Conservation (phyloP, 2,113 vertebrate species). For the Cololabis saira region DNA sequence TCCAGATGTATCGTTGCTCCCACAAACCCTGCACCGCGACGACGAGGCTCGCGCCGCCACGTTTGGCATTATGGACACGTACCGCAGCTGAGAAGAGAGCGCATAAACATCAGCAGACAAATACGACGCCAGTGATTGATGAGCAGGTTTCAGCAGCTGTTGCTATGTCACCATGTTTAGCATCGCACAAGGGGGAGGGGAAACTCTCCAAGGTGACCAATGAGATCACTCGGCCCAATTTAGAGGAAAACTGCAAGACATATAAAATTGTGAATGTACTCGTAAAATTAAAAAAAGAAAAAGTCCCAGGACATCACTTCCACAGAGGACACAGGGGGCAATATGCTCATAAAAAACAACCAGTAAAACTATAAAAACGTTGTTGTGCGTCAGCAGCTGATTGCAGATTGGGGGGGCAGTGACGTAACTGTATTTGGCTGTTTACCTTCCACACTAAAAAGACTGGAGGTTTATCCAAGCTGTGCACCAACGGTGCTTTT, state of each 20-base stretch:
- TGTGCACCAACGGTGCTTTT: too few species aligned
- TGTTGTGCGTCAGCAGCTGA: constrained; percentile 3
- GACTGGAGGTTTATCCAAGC: background rate
- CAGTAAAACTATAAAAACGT: constrained; percentile 25
- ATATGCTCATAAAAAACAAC: constrained; percentile 49
- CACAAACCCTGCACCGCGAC: constrained; percentile 11
- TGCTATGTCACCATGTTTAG: constrained; percentile 56
- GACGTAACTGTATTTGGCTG: constrained; percentile 27
- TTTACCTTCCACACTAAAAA: constrained; percentile 44
- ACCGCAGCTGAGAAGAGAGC: constrained; percentile 11
- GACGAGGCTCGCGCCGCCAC: background rate
- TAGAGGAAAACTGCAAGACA: constrained; percentile 15
- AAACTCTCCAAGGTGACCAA: constrained; percentile 43
- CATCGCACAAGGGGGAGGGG: constrained; percentile 44
- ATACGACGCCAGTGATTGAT: constrained; percentile 49
- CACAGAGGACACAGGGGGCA: constrained; percentile 39
- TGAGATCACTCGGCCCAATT: constrained; percentile 33
- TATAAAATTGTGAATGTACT: constrained; percentile 57
- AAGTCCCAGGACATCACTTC: constrained; percentile 47
- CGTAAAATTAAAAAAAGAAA: constrained; percentile 30
- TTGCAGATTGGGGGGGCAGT: background rate
- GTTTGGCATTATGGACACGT: constrained; percentile 44
- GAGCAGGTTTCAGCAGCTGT: constrained; percentile 48
- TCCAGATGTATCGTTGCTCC: constrained; percentile 34
- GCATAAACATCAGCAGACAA: constrained; percentile 22